Base-by-base conservation (phyloP, 2,797 vertebrate species). In the Basileuterus tristriatus region DNA sequence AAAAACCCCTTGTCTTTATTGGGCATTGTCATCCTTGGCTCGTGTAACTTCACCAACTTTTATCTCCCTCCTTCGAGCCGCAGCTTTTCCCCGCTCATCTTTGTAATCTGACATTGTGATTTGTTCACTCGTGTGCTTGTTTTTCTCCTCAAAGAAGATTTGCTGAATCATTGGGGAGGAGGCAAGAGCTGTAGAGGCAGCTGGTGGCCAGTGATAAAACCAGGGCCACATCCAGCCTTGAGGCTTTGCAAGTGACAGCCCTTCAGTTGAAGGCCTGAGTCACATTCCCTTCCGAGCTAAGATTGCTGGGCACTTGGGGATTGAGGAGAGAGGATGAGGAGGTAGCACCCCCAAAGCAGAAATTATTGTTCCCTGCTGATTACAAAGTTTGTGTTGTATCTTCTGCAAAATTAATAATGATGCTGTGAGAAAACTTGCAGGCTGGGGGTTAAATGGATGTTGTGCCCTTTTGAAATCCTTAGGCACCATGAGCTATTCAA, bases 71-170 rank as follows among this genome's bases (percentile, higher is more conserved):
- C 64, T 81, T 79, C 11, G n/a, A 64, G 85, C 84, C 11, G 0
- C 89, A 43, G 70, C 47, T 86, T 96, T 75, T 44, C 39, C 72
- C 75, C 20, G 27, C 85, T 94, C 94, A 75, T 96, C 86, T 97
- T 79, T 91, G 93, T 98, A 97, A 98, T 97, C 98, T 97, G 97
- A 97, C 98, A 95, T 97, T 98, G 97, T 98, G 98, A 98, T 98
- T 98, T 98, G 93, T 96, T 96, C 94, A 46, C 41, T 90, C 83
- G 81, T 41, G 26, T 68, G 87, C 96, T 94, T 97, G 96, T 97
- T 97, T 96, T 92, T 93, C 85, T 93, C 68, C 88, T 59, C 8
- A 0, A 19, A 70, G 97, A 93, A 97, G 98, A 98, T 98, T 97
- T 98, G 98, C 98, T 97, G 98, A 98, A 88, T 98, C 98, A 98